Percentiles rank a stretch among this genome's conserved stretches.
phyloP scores from a whole-genome alignment of 2,113 vertebrate genomes.

The Apeltes quadracus region DNA sequence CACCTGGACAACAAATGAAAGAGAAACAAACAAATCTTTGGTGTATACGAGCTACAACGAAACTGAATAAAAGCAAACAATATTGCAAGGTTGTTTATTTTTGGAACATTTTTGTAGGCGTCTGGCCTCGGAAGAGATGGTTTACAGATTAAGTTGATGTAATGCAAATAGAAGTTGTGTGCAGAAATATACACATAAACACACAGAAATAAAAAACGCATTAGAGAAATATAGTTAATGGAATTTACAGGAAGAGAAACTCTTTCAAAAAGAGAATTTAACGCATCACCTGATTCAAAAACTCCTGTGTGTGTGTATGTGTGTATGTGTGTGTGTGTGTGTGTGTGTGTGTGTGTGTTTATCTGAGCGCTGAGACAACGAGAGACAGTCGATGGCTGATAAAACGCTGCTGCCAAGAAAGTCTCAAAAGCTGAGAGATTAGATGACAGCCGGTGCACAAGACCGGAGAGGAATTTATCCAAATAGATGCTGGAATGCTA shows the following conservation, averaged over 20 bases:
- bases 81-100: neutral
- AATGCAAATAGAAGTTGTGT: neutral
- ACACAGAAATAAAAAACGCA: neutral
- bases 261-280: constrained; percentile 7
- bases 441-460: constrained; percentile 62
- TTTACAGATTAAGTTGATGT: neutral
- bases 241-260: neutral
- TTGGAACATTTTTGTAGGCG: neutral
- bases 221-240: neutral
- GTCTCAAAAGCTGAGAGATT: constrained; percentile 54
- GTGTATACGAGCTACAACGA: neutral
- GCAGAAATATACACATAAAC: neutral
- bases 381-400: constrained; percentile 55
- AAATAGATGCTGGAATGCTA: constrained; percentile 37
- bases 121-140: neutral
- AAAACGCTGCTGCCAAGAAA: constrained; percentile 52
- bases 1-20: constrained; percentile 81
- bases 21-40: neutral
- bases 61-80: neutral
- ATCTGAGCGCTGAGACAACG: constrained; percentile 41
- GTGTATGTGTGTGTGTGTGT: neutral
- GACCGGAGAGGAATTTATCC: constrained; percentile 45
- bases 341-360: constrained; percentile 27
- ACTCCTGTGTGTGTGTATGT: neutral
- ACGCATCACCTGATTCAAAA: neutral